phyloP scores from a whole-genome alignment of 2,113 vertebrate species.

The Hydrolagus affinis region DNA sequence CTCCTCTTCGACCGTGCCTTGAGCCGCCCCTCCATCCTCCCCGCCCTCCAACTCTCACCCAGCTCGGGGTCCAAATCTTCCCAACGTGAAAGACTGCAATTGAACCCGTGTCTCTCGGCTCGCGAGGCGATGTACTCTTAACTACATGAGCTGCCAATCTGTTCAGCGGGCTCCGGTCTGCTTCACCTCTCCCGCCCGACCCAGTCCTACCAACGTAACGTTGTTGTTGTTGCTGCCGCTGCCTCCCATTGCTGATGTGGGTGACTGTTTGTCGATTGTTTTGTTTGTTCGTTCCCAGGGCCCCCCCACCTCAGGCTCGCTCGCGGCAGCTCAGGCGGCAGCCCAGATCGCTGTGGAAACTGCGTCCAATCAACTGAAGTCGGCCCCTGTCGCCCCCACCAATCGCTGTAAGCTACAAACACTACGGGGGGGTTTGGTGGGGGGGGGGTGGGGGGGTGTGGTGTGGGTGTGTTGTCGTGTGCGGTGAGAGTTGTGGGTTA shows the following conservation, averaged over 20 bases:
- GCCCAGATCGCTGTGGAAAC: slow-evolving; percentile 72
- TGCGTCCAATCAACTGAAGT: slow-evolving; percentile 68
- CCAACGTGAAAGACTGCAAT: no score
- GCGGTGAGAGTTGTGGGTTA: no score
- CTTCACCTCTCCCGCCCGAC: no score
- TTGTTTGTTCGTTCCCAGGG: neutral
- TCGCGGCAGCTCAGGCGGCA: slow-evolving; percentile 64
- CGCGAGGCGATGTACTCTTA: neutral
- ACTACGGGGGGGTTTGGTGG: no score
- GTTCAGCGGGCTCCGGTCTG: no score
- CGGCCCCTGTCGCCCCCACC: slow-evolving; percentile 25
- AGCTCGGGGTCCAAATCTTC: no score
- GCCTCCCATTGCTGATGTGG: neutral
- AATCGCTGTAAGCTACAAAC: slow-evolving; percentile 61
- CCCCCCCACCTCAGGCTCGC: slow-evolving; percentile 41
- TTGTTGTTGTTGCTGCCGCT: neutral
- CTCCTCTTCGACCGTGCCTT: no score
- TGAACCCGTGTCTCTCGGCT: neutral
- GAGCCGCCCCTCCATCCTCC: no score
- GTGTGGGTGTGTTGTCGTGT: no score
- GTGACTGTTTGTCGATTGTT: no score
- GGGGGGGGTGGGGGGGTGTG: no score
- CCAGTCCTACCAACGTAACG: slow-evolving; percentile 50
- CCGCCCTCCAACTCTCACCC: no score
- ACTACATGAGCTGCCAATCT: slow-evolving; percentile 38